Conservation (phyloP, 2,888 invertebrate species). For the Heteromyza rotundicornis region DNA sequence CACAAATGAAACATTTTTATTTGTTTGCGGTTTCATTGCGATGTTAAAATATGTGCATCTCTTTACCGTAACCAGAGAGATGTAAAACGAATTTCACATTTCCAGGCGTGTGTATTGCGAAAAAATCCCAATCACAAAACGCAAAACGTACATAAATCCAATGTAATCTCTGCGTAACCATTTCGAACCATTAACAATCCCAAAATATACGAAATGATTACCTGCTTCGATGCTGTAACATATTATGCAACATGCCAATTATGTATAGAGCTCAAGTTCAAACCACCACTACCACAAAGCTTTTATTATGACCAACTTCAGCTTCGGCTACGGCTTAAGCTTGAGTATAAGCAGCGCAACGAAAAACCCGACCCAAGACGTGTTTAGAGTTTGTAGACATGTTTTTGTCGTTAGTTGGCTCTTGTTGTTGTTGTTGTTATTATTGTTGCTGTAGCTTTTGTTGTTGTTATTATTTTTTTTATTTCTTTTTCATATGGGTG, state of each 20-base stretch:
- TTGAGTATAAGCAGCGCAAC: background rate
- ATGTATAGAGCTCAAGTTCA: slow-evolving; percentile 47
- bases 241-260: slow-evolving; percentile 47
- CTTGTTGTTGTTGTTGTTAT: background rate
- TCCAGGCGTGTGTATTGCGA: background rate
- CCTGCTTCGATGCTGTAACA: slow-evolving; percentile 54
- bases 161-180: slow-evolving; percentile 2
- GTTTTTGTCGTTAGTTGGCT: too few species aligned
- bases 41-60: background rate
- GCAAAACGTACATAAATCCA: background rate
- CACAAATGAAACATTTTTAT: too few species aligned
- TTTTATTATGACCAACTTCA: background rate
- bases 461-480: slow-evolving; percentile 20
- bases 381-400: background rate
- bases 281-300: slow-evolving; percentile 27
- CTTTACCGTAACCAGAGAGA: too few species aligned
- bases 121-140: slow-evolving; percentile 10
- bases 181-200: background rate
- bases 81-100: background rate
- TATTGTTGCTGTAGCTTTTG: background rate
- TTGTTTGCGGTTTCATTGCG: too few species aligned
- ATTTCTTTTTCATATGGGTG: slow-evolving; percentile 41
- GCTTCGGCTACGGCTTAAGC: background rate
- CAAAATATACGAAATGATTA: slow-evolving; percentile 3
- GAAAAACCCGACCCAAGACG: slow-evolving; percentile 7